Evolutionary conservation across 2,888 invertebrate species (phyloP).

Genomic region (Lycophotia porphyrea): DNA sequence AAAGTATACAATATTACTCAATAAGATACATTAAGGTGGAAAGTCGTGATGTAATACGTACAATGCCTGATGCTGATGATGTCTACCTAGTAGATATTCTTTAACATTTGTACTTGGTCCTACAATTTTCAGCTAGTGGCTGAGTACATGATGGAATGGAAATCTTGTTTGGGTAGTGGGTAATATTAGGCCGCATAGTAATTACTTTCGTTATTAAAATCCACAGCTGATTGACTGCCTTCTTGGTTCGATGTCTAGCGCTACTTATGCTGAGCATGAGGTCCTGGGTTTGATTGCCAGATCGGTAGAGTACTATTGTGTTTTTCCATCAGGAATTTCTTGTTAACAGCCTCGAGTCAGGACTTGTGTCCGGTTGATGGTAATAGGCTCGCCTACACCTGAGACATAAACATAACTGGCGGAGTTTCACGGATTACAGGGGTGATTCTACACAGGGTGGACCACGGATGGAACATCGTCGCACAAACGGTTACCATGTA

Average conservation of each 20-base stretch:
- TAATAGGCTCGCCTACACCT: neutral
- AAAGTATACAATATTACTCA: conserved; percentile 76
- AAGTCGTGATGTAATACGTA: conserved; percentile 53
- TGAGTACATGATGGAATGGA: neutral
- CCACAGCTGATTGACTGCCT: neutral
- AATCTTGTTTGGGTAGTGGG: neutral
- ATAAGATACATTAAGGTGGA: conserved; percentile 63
- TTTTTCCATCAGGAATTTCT: neutral
- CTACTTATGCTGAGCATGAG: no score
- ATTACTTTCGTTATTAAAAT: neutral
- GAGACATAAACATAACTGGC: neutral
- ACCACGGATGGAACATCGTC: neutral
- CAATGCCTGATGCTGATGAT: neutral
- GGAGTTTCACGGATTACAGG: neutral
- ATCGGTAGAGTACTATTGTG: neutral
- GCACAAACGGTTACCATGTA: neutral
- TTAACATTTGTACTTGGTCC: neutral
- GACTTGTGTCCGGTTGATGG: neutral
- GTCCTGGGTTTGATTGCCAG: neutral
- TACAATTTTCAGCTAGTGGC: neutral
- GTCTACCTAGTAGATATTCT: neutral
- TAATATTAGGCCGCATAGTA: neutral
- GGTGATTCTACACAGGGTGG: neutral
- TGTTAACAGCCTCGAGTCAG: neutral
- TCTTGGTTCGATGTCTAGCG: neutral